These are phyloP conservation scores for Columbina picui DNA, from an alignment of 2,113 vertebrate genomes.

Conservation along the genomic window DNA sequence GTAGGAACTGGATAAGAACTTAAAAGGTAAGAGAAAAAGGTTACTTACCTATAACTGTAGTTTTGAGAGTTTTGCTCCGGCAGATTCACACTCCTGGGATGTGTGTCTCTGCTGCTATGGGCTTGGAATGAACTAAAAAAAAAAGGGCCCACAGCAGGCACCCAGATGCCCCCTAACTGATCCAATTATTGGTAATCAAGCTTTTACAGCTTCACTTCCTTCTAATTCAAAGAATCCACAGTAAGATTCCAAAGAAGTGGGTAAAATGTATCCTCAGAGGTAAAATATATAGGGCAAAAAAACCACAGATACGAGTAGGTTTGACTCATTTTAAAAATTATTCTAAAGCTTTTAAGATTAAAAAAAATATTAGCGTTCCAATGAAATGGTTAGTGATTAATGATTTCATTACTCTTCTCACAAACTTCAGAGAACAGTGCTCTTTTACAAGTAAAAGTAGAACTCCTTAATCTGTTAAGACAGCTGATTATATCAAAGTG, in stretches of 20 bases:
- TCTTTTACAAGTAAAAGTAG: not conserved
- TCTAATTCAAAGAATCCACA: not conserved
- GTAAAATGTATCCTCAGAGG: not conserved
- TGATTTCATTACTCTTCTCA: not conserved
- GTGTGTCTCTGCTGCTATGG: conserved; percentile 16
- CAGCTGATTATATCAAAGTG: not conserved
- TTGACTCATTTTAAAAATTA: not conserved
- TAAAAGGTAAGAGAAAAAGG: not conserved
- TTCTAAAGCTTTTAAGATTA: not conserved
- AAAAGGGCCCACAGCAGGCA: not conserved
- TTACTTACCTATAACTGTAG: conserved; percentile 37
- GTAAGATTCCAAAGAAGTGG: not conserved
- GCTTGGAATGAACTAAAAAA: not conserved
- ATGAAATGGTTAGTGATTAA: not conserved
- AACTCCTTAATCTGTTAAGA: not conserved
- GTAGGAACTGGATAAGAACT: not conserved
- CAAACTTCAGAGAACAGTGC: not conserved
- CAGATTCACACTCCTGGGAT: conserved; percentile 37
- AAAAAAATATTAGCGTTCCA: not conserved
- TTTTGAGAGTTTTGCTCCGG: conserved; percentile 40
- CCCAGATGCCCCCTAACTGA: conserved; percentile 11
- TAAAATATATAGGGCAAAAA: not conserved
- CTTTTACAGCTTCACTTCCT: not conserved
- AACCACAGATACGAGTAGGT: not conserved
- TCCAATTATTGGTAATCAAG: not conserved